phyloP scores from a whole-genome alignment of 35 echinoderm and acorn worm genomes.

The Amphiura filiformis region DNA sequence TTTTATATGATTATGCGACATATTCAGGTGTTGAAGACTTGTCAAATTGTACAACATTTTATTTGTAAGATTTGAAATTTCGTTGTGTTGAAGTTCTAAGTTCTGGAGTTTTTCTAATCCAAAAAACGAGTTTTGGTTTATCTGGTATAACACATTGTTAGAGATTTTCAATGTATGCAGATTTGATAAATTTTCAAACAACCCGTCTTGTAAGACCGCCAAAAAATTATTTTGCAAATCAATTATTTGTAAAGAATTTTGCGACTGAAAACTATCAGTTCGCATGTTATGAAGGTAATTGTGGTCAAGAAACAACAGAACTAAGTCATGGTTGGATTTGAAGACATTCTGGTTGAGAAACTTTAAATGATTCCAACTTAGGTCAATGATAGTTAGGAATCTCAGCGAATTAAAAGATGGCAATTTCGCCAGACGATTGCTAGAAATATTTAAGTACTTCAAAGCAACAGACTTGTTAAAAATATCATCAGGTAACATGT shows the following conservation, averaged over 20 bases:
- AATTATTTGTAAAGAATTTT: neutral
- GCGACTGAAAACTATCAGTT: neutral
- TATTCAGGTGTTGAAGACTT: neutral
- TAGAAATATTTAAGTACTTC: too few species aligned
- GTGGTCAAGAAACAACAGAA: neutral
- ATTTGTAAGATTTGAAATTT: neutral
- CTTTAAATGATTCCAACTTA: too few species aligned
- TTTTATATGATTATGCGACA: neutral
- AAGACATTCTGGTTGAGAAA: too few species aligned
- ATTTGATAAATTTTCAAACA: neutral
- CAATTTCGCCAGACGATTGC: too few species aligned
- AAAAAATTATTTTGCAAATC: neutral
- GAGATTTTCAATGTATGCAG: neutral
- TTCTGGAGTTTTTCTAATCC: neutral
- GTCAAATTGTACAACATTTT: neutral
- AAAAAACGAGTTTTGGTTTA: neutral
- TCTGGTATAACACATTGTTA: neutral
- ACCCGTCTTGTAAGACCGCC: neutral
- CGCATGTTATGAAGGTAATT: neutral
- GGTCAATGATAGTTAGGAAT: too few species aligned
- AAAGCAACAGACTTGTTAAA: too few species aligned
- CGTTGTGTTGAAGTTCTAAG: neutral
- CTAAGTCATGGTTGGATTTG: too few species aligned
- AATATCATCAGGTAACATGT: too few species aligned
- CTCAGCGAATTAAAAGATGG: too few species aligned